Evolutionary conservation across 2,888 invertebrate species (phyloP).

Genomic region (Hypercompe scribonia): DNA sequence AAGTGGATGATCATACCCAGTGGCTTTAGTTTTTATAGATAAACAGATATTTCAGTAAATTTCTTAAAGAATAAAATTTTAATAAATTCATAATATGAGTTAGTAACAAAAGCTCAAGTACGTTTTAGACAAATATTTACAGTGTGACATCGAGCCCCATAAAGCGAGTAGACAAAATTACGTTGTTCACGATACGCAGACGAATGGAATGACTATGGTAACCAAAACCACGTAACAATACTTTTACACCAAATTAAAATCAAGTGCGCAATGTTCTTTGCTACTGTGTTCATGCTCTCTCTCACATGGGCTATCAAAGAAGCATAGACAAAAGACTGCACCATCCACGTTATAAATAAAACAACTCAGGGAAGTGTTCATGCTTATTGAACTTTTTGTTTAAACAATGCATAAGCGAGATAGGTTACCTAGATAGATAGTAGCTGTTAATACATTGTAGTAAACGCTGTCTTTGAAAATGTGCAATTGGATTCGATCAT

Average conservation of each 20-base stretch:
- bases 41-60: constrained; percentile 24
- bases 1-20: too few species aligned
- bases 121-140: constrained; percentile 47
- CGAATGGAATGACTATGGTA: constrained; percentile 25
- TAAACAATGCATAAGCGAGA: constrained; percentile 27
- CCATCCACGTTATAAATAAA: constrained; percentile 31
- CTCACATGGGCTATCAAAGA: constrained; percentile 26
- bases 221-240: constrained; percentile 36
- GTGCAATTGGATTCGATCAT: constrained; percentile 23
- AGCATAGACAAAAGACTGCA: constrained; percentile 43
- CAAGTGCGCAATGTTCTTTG: constrained; percentile 22
- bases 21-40: not conserved
- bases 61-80: constrained; percentile 24
- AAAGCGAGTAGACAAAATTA: constrained; percentile 33
- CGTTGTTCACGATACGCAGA: constrained; percentile 19
- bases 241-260: constrained; percentile 24
- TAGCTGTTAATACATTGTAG: constrained; percentile 32
- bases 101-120: constrained; percentile 38
- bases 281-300: constrained; percentile 37
- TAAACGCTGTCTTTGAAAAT: constrained; percentile 17
- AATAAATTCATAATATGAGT: constrained; percentile 23
- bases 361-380: constrained; percentile 30
- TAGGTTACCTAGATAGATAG: constrained; percentile 19
- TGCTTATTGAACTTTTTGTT: constrained; percentile 37
- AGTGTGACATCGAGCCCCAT: constrained; percentile 41